These are phyloP conservation scores for Drosophila pallidifrons DNA, from an alignment of 1,140 invertebrate species.

Conservation along the genomic window DNA sequence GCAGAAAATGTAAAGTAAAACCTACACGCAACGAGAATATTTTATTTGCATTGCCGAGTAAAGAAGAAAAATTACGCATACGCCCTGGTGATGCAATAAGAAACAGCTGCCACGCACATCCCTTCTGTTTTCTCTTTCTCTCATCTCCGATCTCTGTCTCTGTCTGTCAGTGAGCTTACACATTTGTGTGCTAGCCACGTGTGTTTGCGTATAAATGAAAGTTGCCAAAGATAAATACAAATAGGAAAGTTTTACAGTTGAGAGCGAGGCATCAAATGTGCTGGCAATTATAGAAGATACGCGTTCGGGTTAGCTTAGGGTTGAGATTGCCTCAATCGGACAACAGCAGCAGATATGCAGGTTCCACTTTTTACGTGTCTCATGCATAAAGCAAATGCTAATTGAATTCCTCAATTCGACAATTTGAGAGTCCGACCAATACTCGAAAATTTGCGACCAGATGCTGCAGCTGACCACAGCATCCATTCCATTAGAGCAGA, in stretches of 20 bases:
- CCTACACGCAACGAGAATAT: constrained; percentile 38
- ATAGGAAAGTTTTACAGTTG: constrained; percentile 57
- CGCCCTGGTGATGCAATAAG: constrained; percentile 62
- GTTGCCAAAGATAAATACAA: constrained; percentile 72
- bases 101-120: constrained; percentile 57
- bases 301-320: not conserved
- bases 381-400: constrained; percentile 77
- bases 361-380: constrained; percentile 29
- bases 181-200: constrained; percentile 11
- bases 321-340: not conserved
- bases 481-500: not conserved
- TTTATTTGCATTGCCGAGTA: constrained; percentile 40
- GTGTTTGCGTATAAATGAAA: constrained; percentile 40
- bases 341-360: not conserved
- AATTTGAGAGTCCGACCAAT: not conserved
- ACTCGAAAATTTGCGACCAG: constrained; percentile 50
- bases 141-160: not conserved
- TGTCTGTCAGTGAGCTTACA: not conserved
- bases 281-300: constrained; percentile 38
- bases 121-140: not conserved
- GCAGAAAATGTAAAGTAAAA: constrained; percentile 38
- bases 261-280: constrained; percentile 17
- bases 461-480: constrained; percentile 9
- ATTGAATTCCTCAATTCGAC: constrained; percentile 68
- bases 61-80: constrained; percentile 67